phyloP scores from a whole-genome alignment of 1,140 invertebrate species.

The Drosophila albomicans region DNA sequence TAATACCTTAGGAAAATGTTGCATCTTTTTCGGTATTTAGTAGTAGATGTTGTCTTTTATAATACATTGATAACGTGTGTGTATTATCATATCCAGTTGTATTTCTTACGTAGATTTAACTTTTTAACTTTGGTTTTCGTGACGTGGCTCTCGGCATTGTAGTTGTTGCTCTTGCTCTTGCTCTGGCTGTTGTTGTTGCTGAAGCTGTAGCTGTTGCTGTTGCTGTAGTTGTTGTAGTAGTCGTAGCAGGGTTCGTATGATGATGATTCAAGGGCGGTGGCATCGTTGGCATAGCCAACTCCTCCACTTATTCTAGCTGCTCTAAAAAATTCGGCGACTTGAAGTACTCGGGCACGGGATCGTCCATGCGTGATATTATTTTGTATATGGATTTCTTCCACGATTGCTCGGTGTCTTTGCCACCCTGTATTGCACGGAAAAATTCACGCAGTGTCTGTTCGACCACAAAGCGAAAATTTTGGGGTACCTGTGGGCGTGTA shows the following conservation, averaged over 20 bases:
- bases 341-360: slow-evolving; percentile 99
- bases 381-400: slow-evolving; percentile 99
- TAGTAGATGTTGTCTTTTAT: slow-evolving; percentile 11
- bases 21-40: slow-evolving; percentile 30
- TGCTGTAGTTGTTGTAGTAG: slow-evolving; percentile 51
- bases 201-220: slow-evolving; percentile 29
- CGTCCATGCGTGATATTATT: slow-evolving; percentile 99
- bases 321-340: slow-evolving; percentile 99
- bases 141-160: slow-evolving; percentile 50
- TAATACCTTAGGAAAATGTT: slow-evolving; percentile 35
- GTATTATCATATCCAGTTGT: slow-evolving; percentile 69
- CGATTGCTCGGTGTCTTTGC: slow-evolving; percentile 98
- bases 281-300: slow-evolving; percentile 76
- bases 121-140: slow-evolving; percentile 75
- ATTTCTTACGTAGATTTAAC: slow-evolving; percentile 77
- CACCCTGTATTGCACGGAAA: slow-evolving; percentile 98
- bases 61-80: slow-evolving; percentile 24
- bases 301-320: slow-evolving; percentile 94
- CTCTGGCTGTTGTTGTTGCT: slow-evolving; percentile 38
- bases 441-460: slow-evolving; percentile 99
- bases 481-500: slow-evolving; percentile 92
- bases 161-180: slow-evolving; percentile 44
- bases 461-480: slow-evolving; percentile 97
- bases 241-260: slow-evolving; percentile 57
- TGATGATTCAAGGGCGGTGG: slow-evolving; percentile 60